Base-by-base conservation (phyloP, 2,797 vertebrate species). In the Pteropus rufus region DNA sequence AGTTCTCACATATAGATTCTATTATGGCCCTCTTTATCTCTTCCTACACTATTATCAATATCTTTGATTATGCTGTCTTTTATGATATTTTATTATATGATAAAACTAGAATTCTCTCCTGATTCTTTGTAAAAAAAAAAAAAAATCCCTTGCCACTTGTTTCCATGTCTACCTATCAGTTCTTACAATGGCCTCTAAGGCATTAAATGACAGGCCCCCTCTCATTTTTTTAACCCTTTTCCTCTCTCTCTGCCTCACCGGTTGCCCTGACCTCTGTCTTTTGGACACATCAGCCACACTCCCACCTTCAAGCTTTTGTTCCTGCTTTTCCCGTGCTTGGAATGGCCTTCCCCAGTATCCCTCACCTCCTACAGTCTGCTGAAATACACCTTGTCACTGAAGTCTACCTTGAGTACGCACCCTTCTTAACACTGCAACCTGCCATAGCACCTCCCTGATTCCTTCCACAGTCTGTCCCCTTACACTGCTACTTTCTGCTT, bases 171-270 rank as follows among this genome's bases (percentile, higher is more conserved):
- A 2, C 6, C 4, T n/a, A 34, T 23, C 23, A 36, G 21, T 54
- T 41, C 44, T 62, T 49, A 15, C 4, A 5, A 7, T 21, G 41
- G 58, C 34, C 31, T 18, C 7, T 1, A 24, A 44, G 14, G 16
- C 29, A n/a, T 46, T 11, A 8, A 21, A 14, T 5, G 2, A n/a
- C 0, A 0, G 2, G 3, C 2, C 29, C 14, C 58, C 31, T 82
- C 24, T 69, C 2, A 39, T 29, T 41, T 52, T 19, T 58, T 24
- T 3, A 39, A 29, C 11, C 67, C 31, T 6, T 39, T 39, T 65
- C 3, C 41, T 49, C 2, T 16, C 2, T 29, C 12, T 60, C 60
- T 15, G 12, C 54, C 54, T 83, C 62, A 6, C 46, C 14, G 10
- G 12, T 44, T 8, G 14, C n/a, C 3, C 31, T 16, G 10, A 34